Base-by-base conservation (phyloP, 2,113 vertebrate species). In the Chloropsis hardwickii region DNA sequence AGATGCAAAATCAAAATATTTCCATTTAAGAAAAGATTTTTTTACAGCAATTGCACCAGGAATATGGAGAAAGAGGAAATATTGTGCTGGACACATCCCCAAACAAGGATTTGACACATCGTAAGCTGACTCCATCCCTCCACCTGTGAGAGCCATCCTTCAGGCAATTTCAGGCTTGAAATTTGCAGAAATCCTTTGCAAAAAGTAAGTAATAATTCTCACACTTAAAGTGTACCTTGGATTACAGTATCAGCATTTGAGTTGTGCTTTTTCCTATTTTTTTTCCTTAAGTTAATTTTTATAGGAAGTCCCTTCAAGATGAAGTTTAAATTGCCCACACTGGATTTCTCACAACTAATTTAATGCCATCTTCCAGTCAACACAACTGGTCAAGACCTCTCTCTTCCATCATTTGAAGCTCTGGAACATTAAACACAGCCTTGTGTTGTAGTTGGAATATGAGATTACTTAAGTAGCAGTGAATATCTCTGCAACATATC, bases 401-500 rank as follows among this genome's bases (percentile, higher is more conserved):
- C 84, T 94, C 45, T 87, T 94, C 74, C 93, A 85, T 54, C 78
- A 77, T 87, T 94, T 87, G 94, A 94, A 90, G 85, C 88, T 82
- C 85, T 93, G 88, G 87, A 92, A 94, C 90, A 90, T 94, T 83
- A 96, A 96, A 94, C 88, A 45, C 79, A 39, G 50, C 58, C 78
- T 77, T 60, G 67, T 88, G 92, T 81, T 96, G 90, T 92, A 95
- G 90, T 58, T 89, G 54, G 79, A 94, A 95, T 81, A 47, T 22
- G 48, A 92, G 85, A 88, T 96, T 77, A 88, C 79, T 95, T 86
- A 54, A 83, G 31, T 37, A 88, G 71, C 67, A 60, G 29, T 15
- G 47, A 96, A 58, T 93, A 95, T 90, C 92, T 95, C 29, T 33
- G 80, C 90, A 81, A 95, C 71, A 48, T 92, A 94, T 91, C 94